Base-by-base conservation (phyloP, 1,140 invertebrate species). In the Mycetomoellerius zeteki region DNA sequence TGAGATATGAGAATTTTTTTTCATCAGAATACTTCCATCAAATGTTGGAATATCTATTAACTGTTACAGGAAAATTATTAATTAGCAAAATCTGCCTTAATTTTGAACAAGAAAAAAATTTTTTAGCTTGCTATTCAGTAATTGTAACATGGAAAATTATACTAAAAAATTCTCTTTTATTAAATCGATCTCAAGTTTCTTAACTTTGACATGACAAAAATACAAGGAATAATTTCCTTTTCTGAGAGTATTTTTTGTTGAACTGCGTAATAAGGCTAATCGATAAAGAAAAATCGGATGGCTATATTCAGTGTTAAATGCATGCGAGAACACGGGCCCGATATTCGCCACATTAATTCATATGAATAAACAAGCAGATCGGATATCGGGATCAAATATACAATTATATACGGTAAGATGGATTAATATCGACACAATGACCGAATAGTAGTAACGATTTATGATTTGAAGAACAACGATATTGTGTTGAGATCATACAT, bases 291-390 rank as follows among this genome's bases (percentile, higher is more conserved):
- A 69, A 81, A 80, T 52, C 27, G 47, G 47, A 69, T 69, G 64
- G 62, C 2, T 72, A 21, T 37, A 58, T 56, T 37, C 21, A 65
- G 2, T 21, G 16, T 82, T 62, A 84, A 75, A 84, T 73, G 43
- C 69, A 60, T 27, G 56, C 54, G 37, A 73, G 54, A 72, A 88
- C 65, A 77, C 64, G 69, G 67, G 80, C 69, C 21, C 64, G 62
- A 81, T 58, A 82, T 86, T 77, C 33, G 80, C 43, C 50, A 58
- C 62, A 87, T 77, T 72, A 69, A 87, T 33, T 90, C 27, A 76
- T 58, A 69, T 58, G 64, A 87, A 30, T 52, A 82, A 82, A 62
- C 60, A 82, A 80, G 88, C 81, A 52, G 52, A 86, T 81, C 64
- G 62, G 71, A 87, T 80, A 76, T 86, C 21, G 43, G 50, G 37